These are phyloP conservation scores for Alethe castanea DNA, from an alignment of 2,113 vertebrate species.

Conservation along the genomic window DNA sequence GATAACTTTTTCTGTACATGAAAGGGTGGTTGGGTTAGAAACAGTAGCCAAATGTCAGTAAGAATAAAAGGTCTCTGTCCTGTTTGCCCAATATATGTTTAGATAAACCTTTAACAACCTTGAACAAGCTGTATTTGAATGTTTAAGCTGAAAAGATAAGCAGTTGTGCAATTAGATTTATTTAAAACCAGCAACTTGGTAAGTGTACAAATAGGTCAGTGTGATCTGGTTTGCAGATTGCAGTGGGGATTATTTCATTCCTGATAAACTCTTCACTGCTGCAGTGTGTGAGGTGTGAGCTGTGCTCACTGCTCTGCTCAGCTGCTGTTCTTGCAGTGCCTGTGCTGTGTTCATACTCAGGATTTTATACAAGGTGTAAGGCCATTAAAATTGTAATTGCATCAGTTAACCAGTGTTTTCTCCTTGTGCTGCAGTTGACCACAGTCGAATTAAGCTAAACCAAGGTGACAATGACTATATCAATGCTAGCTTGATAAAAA, in stretches of 20 bases:
- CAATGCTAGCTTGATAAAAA: constrained; percentile 93
- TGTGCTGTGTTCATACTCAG: not conserved
- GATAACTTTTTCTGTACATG: not conserved
- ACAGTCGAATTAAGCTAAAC: constrained; percentile 94
- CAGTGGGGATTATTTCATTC: not conserved
- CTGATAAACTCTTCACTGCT: not conserved
- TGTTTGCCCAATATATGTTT: not conserved
- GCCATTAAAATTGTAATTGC: no score
- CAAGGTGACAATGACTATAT: constrained; percentile 94
- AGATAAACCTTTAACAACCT: not conserved
- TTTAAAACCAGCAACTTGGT: not conserved
- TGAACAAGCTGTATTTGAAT: not conserved
- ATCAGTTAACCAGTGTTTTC: constrained; percentile 27
- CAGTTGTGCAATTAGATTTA: not conserved
- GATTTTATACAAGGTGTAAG: no score
- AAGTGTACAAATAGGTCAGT: not conserved
- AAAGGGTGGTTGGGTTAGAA: not conserved
- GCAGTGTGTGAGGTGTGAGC: not conserved
- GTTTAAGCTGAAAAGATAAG: constrained; percentile 1
- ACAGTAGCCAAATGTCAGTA: not conserved
- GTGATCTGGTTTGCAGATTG: not conserved
- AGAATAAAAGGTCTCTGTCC: not conserved
- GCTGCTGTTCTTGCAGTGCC: not conserved
- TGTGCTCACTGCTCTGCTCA: not conserved
- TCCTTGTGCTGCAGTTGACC: constrained; percentile 85